Evolutionary conservation across 2,888 invertebrate species (phyloP), one percentile per base, ranked within the genome.

Genomic region (Steromphala cineraria): DNA sequence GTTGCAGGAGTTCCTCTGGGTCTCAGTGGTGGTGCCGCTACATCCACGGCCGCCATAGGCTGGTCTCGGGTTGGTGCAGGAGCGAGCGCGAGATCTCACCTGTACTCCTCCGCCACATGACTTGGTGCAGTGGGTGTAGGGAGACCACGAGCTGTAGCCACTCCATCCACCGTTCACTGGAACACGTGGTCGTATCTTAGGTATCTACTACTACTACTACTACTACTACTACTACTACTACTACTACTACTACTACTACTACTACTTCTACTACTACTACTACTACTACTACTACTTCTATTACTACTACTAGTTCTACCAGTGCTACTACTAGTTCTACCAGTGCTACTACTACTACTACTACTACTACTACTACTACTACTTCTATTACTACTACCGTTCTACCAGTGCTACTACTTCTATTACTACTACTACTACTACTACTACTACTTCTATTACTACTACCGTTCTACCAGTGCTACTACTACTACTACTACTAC

Each of bases 161-260:
- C 55, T 31, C 77, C 77, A 77, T 19, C 56, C 77, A 5, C 77
- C 77, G 19, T 77, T 77, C 19, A 77, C 77, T 77, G 77, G 28
- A 77, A n/a, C 17, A 17, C 5, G 5, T 19, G 15, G 2, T 28
- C 24, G n/a, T 24, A 53, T 8, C 10, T n/a, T n/a, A n/a, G 2
- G 13, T 1, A 8, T 46, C 46, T 46, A 46, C 46, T 46, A 10
- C 46, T 46, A 7, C 7, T 36, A 67, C 17, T 46, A 46, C 46
- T 46, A 10, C 4, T 46, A 10, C 10, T 10, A 46, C 10, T 4
- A 36, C 36, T 2, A 4, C 4, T 7, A 36, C 46, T 46, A 46
- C 46, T 46, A 10, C 4, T 46, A 10, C 10, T 10, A 46, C 10
- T 4, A 36, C 36, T 2, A 4, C 4, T 7, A 36, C 36, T 36